Evolutionary conservation across 2,113 vertebrate species (phyloP), one percentile per base, ranked within the genome.

Genomic region (Lycaon pictus): DNA sequence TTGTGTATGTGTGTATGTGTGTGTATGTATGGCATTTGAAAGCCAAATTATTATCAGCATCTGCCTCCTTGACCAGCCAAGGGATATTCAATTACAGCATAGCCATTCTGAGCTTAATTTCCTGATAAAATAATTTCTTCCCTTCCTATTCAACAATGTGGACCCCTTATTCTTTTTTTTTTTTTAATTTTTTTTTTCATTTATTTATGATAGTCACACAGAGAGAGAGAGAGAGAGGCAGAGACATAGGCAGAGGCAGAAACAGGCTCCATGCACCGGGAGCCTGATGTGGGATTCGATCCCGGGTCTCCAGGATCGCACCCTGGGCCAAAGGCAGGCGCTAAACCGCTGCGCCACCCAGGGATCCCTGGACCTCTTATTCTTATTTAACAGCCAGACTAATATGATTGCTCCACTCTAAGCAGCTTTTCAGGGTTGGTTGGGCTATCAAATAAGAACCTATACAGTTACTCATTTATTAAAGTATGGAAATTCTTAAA

Each of bases 401-500:
- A 79, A 90, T 11, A 51, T 74, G 90, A 76, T 35, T 43, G 67
- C 17, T 72, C 43, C n/a, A 35, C 25, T 90, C 53, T 20, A 72
- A 79, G 81, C 29, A 80, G 23, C 53, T 51, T 72, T 81, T 72
- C 43, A 84, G 67, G 15, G 16, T 81, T 89, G 76, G 43, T 51
- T 53, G 51, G 87, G 81, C 65, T 81, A 80, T 35, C 81, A 65
- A 56, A 55, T 63, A 82, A 81, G 32, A 72, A 74, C 60, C 58
- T 65, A 56, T 90, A 29, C 65, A 63, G 65, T 65, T 74, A 87
- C 25, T 87, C 48, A 77, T 74, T 43, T 67, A 92, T 63, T 82
- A 79, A 92, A 86, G 80, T 53, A 51, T 65, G 35, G 37, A 80
- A 43, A 90, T 87, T 84, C 81, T 86, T 32, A 55, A 90, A 94